Conservation (phyloP, 2,113 vertebrate genomes). For the Erpornis zantholeuca region DNA sequence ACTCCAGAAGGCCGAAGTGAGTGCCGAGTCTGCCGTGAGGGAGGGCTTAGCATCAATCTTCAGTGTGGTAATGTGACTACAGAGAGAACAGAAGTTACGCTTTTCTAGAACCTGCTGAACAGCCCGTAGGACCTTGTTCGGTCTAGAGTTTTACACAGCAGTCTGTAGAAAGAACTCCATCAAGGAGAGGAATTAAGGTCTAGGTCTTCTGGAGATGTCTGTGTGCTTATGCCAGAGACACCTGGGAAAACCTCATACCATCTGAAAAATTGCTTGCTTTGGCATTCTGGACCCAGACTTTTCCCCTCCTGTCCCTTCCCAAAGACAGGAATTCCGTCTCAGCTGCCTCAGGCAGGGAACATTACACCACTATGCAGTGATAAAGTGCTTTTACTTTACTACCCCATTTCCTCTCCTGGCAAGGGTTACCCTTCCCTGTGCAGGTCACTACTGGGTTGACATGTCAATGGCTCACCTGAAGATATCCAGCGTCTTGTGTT, state of each 20-base stretch:
- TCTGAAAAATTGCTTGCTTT: not conserved
- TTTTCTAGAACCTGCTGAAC: not conserved
- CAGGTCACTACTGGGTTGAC: not conserved
- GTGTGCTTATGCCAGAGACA: not conserved
- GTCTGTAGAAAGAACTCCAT: not conserved
- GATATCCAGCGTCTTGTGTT: constrained; percentile 92
- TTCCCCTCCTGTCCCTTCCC: not conserved
- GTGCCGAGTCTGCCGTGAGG: constrained; percentile 73
- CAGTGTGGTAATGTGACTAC: constrained; percentile 90
- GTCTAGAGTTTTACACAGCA: not conserved
- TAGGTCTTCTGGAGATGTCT: not conserved
- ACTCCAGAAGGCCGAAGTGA: constrained; percentile 81
- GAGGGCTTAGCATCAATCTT: constrained; percentile 93
- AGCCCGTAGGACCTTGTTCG: not conserved
- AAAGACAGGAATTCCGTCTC: not conserved
- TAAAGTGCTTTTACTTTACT: not conserved
- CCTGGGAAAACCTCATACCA: not conserved
- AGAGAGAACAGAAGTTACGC: constrained; percentile 1
- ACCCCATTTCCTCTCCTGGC: not conserved
- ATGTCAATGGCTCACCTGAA: constrained; percentile 83
- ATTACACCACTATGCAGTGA: not conserved
- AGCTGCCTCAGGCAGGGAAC: not conserved
- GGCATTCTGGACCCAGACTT: not conserved
- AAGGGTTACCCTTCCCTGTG: not conserved
- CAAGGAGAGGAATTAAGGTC: not conserved